A percentile compares a stretch with the other conserved stretches of the same genome.
Evolutionary conservation across 2,113 vertebrate species (phyloP).

Genomic region (Passer domesticus): DNA sequence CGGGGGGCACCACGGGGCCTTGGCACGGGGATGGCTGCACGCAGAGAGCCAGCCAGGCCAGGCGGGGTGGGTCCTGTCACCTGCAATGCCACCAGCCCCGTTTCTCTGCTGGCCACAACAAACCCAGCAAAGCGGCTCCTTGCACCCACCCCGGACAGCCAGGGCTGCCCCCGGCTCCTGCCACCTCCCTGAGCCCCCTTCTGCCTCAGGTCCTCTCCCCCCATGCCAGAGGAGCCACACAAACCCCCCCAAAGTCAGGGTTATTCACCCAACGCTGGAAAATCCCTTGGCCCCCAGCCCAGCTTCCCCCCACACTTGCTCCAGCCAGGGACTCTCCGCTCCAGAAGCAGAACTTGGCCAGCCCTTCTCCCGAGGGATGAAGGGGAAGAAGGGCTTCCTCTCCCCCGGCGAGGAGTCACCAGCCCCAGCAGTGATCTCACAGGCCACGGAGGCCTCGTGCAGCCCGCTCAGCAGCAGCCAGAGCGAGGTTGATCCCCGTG

Average conservation of each 20-base stretch:
- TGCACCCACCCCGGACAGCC: background rate
- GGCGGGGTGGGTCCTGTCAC: constrained; percentile 20
- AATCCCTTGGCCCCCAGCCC: background rate
- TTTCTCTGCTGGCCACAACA: background rate
- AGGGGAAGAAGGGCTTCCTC: constrained; percentile 12
- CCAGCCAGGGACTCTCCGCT: background rate
- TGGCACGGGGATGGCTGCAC: background rate
- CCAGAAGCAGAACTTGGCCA: background rate
- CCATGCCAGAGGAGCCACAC: fast-evolving
- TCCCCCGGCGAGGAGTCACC: background rate
- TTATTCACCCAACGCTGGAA: background rate
- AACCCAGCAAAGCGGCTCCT: background rate
- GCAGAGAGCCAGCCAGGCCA: background rate
- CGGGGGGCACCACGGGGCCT: background rate
- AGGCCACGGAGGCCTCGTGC: background rate
- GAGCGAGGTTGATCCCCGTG: background rate
- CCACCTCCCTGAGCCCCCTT: fast-evolving
- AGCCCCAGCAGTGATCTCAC: background rate
- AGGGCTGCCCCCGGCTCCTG: background rate
- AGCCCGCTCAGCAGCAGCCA: background rate
- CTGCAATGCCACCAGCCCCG: background rate
- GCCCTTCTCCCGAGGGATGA: background rate
- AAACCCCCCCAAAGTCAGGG: background rate
- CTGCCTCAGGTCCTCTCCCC: fast-evolving
- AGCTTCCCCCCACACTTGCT: background rate